phyloP scores from a whole-genome alignment of 2,113 vertebrate genomes.

The Xiphophorus maculatus region DNA sequence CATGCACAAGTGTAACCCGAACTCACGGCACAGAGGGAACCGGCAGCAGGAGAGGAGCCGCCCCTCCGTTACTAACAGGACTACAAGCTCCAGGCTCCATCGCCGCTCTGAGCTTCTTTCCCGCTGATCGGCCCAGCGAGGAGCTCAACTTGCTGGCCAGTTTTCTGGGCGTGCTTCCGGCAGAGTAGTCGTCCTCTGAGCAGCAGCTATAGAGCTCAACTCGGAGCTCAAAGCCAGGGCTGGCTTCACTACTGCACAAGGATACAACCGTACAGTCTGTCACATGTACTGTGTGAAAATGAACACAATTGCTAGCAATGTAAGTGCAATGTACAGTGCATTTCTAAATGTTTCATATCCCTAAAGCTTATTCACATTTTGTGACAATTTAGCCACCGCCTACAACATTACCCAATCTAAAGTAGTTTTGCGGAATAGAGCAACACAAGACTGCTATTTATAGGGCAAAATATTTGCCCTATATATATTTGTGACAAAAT shows the following conservation, averaged over 20 bases:
- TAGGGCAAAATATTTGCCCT: no score
- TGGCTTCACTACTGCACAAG: slow-evolving; percentile 78
- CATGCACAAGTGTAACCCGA: fast-evolving
- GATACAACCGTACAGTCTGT: background rate
- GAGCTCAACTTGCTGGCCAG: slow-evolving; percentile 92
- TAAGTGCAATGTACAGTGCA: background rate
- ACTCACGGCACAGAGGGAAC: slow-evolving; percentile 87
- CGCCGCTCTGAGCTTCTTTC: slow-evolving; percentile 84
- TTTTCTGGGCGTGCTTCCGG: slow-evolving; percentile 85
- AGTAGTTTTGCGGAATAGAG: background rate
- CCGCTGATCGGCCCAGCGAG: slow-evolving; percentile 88
- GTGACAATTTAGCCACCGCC: background rate
- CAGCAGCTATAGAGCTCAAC: slow-evolving; percentile 92
- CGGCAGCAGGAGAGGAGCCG: slow-evolving; percentile 84
- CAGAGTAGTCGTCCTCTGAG: slow-evolving; percentile 85
- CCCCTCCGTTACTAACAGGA: slow-evolving; percentile 79
- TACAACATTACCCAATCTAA: background rate
- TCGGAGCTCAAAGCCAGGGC: slow-evolving; percentile 87
- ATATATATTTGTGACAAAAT: no score
- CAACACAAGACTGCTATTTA: background rate
- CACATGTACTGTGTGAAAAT: background rate
- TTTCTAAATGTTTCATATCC: background rate
- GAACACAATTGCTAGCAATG: background rate
- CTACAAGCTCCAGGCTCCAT: slow-evolving; percentile 84
- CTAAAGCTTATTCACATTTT: no score